These are phyloP conservation scores for Pholis gunnellus DNA, from an alignment of 2,113 vertebrate genomes.

Conservation along the genomic window DNA sequence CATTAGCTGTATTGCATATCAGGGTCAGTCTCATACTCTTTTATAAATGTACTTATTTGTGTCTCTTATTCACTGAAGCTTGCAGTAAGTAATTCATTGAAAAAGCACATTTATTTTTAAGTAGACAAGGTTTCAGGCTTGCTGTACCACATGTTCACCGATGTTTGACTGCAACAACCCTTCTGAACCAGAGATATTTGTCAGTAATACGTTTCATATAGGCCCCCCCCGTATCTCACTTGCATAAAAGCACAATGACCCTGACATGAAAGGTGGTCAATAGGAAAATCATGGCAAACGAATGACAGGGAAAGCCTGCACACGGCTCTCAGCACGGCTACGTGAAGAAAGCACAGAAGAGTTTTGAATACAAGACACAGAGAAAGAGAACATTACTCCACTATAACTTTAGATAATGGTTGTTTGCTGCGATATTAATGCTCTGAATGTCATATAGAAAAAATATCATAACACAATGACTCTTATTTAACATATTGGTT, in stretches of 20 bases:
- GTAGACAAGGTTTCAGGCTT: background rate
- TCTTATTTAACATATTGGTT: background rate
- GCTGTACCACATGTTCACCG: background rate
- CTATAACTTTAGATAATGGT: no score
- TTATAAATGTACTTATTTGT: background rate
- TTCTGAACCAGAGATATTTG: background rate
- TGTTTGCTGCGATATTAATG: no score
- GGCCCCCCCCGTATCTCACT: background rate
- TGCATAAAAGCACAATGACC: background rate
- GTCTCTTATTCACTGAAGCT: background rate
- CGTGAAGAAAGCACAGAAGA: no score
- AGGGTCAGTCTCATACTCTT: background rate
- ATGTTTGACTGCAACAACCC: background rate
- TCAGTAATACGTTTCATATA: background rate
- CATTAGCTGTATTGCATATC: no score
- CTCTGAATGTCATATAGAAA: no score
- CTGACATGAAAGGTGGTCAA: background rate
- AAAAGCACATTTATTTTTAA: background rate
- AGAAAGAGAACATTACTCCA: no score
- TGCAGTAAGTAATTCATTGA: background rate
- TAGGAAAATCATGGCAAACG: background rate
- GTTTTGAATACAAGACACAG: no score
- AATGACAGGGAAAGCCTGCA: no score
- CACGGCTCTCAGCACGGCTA: background rate
- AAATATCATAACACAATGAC: no score